A percentile compares a stretch with the other conserved stretches of the same genome.
Evolutionary conservation across 2,888 invertebrate species (phyloP).

Genomic region (Drosophila meridionalis): DNA sequence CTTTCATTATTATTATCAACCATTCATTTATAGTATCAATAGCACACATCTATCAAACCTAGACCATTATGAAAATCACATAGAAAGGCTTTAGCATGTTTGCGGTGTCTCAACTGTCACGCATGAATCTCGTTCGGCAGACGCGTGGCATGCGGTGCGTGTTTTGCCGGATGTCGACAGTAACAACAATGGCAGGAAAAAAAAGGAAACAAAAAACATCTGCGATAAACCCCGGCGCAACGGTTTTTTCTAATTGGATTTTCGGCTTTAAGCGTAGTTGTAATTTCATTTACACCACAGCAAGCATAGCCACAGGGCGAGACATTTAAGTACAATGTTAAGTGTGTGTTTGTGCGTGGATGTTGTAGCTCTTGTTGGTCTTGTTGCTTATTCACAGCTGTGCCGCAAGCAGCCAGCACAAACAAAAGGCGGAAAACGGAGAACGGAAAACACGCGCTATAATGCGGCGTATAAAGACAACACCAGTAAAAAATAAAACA

Average conservation of each 20-base stretch:
- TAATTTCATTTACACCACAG: slow-evolving; percentile 77
- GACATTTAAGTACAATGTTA: slow-evolving; percentile 76
- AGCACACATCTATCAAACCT: background rate
- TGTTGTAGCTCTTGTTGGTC: slow-evolving; percentile 22
- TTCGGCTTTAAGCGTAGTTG: slow-evolving; percentile 77
- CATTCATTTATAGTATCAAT: background rate
- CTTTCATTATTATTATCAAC: background rate
- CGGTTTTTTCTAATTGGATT: slow-evolving; percentile 77
- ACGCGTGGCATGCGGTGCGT: slow-evolving; percentile 25
- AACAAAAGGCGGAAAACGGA: slow-evolving; percentile 72
- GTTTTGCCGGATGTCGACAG: slow-evolving; percentile 38
- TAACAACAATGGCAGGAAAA: slow-evolving; percentile 4
- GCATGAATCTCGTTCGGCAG: slow-evolving; percentile 13
- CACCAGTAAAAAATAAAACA: slow-evolving; percentile 8
- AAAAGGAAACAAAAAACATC: slow-evolving; percentile 23
- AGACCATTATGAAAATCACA: background rate
- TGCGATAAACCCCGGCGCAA: slow-evolving; percentile 56
- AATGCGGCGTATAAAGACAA: slow-evolving; percentile 53
- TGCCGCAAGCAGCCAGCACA: slow-evolving; percentile 38
- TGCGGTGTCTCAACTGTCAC: slow-evolving; percentile 5
- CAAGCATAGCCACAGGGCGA: slow-evolving; percentile 37
- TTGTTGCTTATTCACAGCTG: slow-evolving; percentile 51
- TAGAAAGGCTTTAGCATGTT: background rate
- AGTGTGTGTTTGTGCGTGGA: slow-evolving; percentile 32
- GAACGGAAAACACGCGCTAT: slow-evolving; percentile 68